Evolutionary conservation across 2,888 invertebrate species (phyloP).

Genomic region (Eubasilissa splendida): DNA sequence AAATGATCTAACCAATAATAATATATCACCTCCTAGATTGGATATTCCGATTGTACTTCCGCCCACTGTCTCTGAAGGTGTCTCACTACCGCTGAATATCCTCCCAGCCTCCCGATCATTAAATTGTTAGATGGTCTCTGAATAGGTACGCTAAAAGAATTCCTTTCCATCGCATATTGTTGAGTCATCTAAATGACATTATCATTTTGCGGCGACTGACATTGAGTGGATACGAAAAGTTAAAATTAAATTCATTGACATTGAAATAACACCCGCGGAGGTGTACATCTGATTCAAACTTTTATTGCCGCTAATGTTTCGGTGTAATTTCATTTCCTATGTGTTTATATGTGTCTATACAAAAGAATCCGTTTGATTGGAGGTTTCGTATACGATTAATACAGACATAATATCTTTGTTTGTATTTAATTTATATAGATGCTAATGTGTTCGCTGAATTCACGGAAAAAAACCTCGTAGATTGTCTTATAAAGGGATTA

Average conservation of each 20-base stretch:
- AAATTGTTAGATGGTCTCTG: slow-evolving; percentile 1
- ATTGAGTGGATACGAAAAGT: slow-evolving; percentile 36
- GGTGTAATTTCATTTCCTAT: slow-evolving; percentile 30
- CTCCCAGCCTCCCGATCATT: slow-evolving; percentile 18
- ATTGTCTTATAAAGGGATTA: too few species aligned
- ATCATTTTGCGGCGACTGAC: slow-evolving; percentile 34
- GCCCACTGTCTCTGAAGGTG: slow-evolving; percentile 7
- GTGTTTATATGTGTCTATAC: neutral
- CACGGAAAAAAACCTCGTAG: too few species aligned
- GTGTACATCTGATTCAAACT: slow-evolving; percentile 35
- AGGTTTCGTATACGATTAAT: neutral
- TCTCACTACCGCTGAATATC: neutral
- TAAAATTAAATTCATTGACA: slow-evolving; percentile 31
- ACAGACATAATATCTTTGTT: neutral
- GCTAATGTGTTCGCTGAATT: too few species aligned
- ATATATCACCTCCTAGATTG: slow-evolving; percentile 10
- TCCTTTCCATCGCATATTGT: slow-evolving; percentile 33
- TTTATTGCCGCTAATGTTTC: slow-evolving; percentile 23
- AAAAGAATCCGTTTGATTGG: slow-evolving; percentile 16
- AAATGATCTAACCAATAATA: slow-evolving; percentile 11
- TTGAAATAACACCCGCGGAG: slow-evolving; percentile 41
- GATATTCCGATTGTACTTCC: slow-evolving; percentile 22
- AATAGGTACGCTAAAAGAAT: neutral
- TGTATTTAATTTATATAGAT: neutral
- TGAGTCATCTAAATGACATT: slow-evolving; percentile 37